Percentiles rank a stretch among this genome's conserved stretches.
Evolutionary conservation across 1,140 invertebrate species (phyloP).

Genomic region (Papilio polytes): DNA sequence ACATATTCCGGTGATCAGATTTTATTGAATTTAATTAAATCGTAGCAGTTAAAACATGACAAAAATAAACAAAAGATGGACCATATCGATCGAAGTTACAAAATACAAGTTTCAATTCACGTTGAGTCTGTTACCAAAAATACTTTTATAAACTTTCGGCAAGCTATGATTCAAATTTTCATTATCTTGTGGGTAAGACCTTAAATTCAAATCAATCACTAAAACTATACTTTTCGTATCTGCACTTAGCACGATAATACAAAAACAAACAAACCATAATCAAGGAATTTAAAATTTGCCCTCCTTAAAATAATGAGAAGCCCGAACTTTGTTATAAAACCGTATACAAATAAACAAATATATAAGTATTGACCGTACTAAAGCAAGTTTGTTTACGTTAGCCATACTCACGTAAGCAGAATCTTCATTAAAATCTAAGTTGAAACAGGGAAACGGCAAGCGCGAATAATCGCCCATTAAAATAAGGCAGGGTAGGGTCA

Average conservation of each 20-base stretch:
- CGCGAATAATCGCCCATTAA: slow-evolving; percentile 63
- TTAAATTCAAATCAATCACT: not conserved
- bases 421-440: slow-evolving; percentile 39
- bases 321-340: not conserved
- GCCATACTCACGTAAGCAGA: slow-evolving; percentile 11
- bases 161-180: not conserved
- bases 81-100: too few relatives aligned
- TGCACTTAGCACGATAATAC: not conserved
- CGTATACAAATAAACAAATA: slow-evolving; percentile 23
- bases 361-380: slow-evolving; percentile 21
- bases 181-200: not conserved
- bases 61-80: too few relatives aligned
- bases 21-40: not conserved
- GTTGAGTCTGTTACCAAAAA: too few relatives aligned
- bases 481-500: slow-evolving; percentile 65
- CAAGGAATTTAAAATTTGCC: not conserved
- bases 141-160: too few relatives aligned
- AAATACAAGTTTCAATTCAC: not conserved
- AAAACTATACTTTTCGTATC: not conserved
- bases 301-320: slow-evolving; percentile 6
- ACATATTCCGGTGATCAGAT: not conserved
- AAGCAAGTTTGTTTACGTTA: slow-evolving; percentile 18
- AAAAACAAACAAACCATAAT: slow-evolving; percentile 12
- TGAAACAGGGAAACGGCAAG: slow-evolving; percentile 37
- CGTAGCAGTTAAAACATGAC: not conserved